phyloP scores from a whole-genome alignment of 2,113 vertebrate species.

The Proteles cristata region DNA sequence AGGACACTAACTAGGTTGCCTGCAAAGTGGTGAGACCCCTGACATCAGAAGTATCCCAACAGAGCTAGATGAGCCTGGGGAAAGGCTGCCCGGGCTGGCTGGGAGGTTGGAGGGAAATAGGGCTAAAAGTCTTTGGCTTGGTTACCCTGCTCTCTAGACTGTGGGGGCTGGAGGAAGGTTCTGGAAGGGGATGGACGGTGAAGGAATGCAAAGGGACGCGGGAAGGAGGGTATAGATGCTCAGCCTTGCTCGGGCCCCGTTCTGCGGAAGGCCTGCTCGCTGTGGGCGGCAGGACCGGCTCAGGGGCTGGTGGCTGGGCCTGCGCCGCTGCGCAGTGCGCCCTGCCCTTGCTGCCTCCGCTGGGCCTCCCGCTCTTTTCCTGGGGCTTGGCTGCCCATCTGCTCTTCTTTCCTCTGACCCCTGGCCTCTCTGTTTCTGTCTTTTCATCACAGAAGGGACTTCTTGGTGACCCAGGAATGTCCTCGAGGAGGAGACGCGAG shows the following conservation, averaged over 20 bases:
- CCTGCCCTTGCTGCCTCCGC: too few species aligned
- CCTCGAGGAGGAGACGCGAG: background rate
- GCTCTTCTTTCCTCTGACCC: background rate
- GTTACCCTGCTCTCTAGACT: background rate
- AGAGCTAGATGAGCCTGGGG: background rate
- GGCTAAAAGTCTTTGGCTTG: background rate
- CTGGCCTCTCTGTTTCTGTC: background rate
- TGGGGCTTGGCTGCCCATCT: background rate
- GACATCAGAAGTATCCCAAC: background rate
- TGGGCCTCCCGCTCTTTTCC: rapidly evolving
- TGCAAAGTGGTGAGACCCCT: background rate
- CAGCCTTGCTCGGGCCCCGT: rapidly evolving
- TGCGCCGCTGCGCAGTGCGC: background rate
- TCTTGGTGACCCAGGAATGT: background rate
- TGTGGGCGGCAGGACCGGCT: background rate
- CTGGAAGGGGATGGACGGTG: too few species aligned
- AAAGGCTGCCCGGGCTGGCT: background rate
- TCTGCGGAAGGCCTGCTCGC: background rate
- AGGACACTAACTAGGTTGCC: background rate
- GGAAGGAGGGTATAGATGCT: rapidly evolving
- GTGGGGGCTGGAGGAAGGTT: background rate
- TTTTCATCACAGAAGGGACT: background rate
- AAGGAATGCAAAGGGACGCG: background rate
- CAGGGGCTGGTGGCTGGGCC: background rate
- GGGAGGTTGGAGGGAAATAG: background rate